Evolutionary conservation across 1,140 invertebrate species (phyloP).

Genomic region (Penaeus chinensis): DNA sequence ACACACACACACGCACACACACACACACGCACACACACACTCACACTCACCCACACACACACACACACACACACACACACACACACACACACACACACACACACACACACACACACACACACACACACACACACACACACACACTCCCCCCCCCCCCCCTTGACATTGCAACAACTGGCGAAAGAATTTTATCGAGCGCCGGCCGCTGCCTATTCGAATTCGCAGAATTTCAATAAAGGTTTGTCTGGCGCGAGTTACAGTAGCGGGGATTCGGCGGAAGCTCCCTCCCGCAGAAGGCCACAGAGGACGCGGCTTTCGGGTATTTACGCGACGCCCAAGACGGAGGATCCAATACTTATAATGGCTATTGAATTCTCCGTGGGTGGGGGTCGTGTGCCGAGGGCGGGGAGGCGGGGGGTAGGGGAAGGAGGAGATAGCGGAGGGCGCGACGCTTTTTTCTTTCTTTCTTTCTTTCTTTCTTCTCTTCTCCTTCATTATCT

Average conservation of each 20-base stretch:
- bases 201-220: no score
- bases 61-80: not conserved
- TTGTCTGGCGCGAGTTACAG: not conserved
- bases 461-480: not conserved
- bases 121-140: not conserved
- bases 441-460: not conserved
- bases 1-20: not conserved
- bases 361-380: conserved; percentile 45
- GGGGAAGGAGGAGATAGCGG: no score
- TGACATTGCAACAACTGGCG: not conserved
- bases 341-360: conserved; percentile 45
- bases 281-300: no score
- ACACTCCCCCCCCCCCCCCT: not conserved
- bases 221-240: not conserved
- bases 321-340: conserved; percentile 39
- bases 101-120: conserved; percentile 21
- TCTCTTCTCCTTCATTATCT: not conserved
- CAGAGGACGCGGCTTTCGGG: not conserved
- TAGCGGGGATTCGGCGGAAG: not conserved
- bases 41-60: not conserved
- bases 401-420: not conserved
- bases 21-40: conserved; percentile 17
- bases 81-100: conserved; percentile 4
- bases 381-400: not conserved
- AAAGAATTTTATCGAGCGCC: not conserved